A percentile compares a stretch with the other conserved stretches of the same genome.
These are phyloP conservation scores for Suncus etruscus DNA, from an alignment of 2,113 vertebrate species.

Conservation along the genomic window DNA sequence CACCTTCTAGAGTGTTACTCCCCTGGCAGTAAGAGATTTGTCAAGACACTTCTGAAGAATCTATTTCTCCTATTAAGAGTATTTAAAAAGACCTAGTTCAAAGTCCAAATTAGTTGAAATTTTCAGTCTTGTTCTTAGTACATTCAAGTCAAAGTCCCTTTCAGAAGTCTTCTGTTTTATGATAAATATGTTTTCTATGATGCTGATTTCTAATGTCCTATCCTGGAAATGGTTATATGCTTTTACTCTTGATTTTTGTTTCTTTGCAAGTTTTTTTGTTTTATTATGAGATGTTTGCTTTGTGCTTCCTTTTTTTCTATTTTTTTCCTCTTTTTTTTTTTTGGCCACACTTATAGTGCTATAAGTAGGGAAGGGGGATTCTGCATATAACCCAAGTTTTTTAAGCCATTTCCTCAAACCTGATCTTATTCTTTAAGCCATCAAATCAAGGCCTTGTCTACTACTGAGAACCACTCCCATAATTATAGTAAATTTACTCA, in stretches of 20 bases:
- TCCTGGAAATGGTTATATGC: not conserved
- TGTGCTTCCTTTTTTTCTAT: too few species aligned
- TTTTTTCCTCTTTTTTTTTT: too few species aligned
- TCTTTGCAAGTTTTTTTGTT: too few species aligned
- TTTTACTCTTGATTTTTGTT: not conserved
- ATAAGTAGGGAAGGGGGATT: too few species aligned
- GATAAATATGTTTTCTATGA: not conserved
- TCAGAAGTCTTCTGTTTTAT: not conserved
- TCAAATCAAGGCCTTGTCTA: too few species aligned
- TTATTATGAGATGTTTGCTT: too few species aligned
- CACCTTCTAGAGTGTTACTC: not conserved
- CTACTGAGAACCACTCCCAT: too few species aligned
- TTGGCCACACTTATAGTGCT: too few species aligned
- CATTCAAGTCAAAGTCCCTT: not conserved
- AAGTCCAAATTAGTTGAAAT: not conserved
- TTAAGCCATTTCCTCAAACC: too few species aligned
- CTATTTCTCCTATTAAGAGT: not conserved
- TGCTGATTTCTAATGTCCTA: not conserved
- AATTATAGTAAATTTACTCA: too few species aligned
- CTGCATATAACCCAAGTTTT: too few species aligned
- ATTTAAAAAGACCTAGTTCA: not conserved
- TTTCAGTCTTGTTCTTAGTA: not conserved
- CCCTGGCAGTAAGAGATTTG: not conserved
- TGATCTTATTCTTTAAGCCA: too few species aligned
- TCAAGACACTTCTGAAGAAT: not conserved